Evolutionary conservation across 2,888 invertebrate genomes (phyloP), one percentile per base, ranked within the genome.

Genomic region (Cephalotes varians): DNA sequence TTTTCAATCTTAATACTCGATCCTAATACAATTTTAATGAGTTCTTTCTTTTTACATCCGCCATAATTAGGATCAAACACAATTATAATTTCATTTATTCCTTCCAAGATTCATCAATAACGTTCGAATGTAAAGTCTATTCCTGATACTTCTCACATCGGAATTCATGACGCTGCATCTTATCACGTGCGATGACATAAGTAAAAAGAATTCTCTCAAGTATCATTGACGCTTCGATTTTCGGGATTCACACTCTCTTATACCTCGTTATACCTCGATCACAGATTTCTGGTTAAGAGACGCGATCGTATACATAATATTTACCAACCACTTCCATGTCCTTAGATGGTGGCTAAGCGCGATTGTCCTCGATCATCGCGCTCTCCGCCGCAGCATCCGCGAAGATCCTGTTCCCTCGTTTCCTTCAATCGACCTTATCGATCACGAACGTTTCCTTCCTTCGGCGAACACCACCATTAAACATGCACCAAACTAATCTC

Each of bases 401-500:
- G 54, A 40, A 28, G 37, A 71, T 71, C 54, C 21, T 31, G 44
- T 56, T 77, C 31, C 12, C 25, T n/a, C 28, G 28, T 54, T 67
- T 54, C 28, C 60, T 67, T 60, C 37, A 34, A 74, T 74, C 37
- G n/a, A 67, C 15, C 34, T 67, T 60, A 77, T 77, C 77, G 49
- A 69, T 82, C 77, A 51, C 76, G 25, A 47, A 34, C 18, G 28
- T 51, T 67, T 62, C 31, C 40, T n/a, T 77, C 18, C 49, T n/a
- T 67, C 21, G 56, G 49, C 15, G 25, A 67, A 40, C 82, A 77
- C 25, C 77, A 81, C 58, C 47, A 47, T 56, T 58, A 34, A 65
- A 54, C 56, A 69, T 58, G 67, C 82, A 82, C 77, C 65, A 62
- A 62, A 72, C 37, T 58, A 44, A 71, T 67, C 51, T 51, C 31